phyloP scores from a whole-genome alignment of 2,888 invertebrate genomes.

The Deilephila elpenor region DNA sequence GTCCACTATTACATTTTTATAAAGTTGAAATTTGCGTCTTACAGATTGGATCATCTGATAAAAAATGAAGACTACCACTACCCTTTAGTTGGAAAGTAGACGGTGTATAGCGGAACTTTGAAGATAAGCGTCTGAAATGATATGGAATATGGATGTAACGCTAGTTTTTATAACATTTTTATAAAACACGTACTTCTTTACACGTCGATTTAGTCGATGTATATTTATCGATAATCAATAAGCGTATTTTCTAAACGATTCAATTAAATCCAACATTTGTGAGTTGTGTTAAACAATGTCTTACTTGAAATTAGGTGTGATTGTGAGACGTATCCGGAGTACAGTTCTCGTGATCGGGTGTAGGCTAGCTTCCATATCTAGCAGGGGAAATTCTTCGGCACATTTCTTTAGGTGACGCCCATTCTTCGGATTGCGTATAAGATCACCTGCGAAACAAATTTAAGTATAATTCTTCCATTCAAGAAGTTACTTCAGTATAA shows the following conservation, averaged over 20 bases:
- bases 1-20: no score
- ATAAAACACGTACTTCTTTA: no score
- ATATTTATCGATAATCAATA: background rate
- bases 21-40: no score
- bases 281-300: conserved; percentile 34
- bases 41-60: no score
- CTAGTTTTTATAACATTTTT: no score
- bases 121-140: no score
- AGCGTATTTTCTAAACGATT: no score
- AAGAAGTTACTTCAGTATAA: no score
- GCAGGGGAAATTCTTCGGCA: conserved; percentile 92
- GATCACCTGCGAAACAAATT: conserved; percentile 76
- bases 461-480: background rate
- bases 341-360: conserved; percentile 98
- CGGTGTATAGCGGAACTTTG: no score
- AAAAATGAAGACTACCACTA: no score
- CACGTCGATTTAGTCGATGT: background rate
- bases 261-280: background rate
- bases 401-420: conserved; percentile 92
- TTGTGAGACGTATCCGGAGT: conserved; percentile 91
- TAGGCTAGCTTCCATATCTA: conserved; percentile 92
- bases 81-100: no score
- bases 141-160: no score
- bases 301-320: conserved; percentile 88
- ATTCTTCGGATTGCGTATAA: conserved; percentile 90